A percentile compares a stretch with the other conserved stretches of the same genome.
Conservation (phyloP, 2,113 vertebrate species). For the Cromileptes altivelis region DNA sequence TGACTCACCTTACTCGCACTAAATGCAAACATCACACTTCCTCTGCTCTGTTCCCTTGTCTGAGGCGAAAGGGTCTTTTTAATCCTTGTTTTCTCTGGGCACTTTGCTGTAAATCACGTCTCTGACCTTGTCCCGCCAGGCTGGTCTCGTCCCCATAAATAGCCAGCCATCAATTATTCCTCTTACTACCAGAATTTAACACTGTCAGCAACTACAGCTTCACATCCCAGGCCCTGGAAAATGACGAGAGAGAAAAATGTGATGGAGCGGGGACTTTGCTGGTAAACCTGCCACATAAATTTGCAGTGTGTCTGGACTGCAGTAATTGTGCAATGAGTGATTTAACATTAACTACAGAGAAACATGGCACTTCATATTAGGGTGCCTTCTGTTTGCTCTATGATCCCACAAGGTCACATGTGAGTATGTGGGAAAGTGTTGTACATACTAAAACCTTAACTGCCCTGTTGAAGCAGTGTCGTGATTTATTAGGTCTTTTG, state of each 20-base stretch:
- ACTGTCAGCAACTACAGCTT: constrained; percentile 38
- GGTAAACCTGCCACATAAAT: constrained; percentile 57
- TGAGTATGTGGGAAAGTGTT: neutral
- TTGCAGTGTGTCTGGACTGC: neutral
- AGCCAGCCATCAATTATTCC: constrained; percentile 55
- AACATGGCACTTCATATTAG: constrained; percentile 6
- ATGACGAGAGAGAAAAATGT: constrained; percentile 47
- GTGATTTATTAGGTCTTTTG: constrained; percentile 8
- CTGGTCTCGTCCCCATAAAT: constrained; percentile 47
- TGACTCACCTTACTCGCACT: constrained; percentile 21
- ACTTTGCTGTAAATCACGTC: constrained; percentile 43
- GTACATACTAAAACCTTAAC: neutral
- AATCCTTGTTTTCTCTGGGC: neutral
- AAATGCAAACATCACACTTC: constrained; percentile 31
- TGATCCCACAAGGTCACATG: constrained; percentile 31
- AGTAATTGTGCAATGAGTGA: constrained; percentile 24
- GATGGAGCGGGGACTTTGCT: constrained; percentile 13
- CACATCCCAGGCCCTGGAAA: constrained; percentile 2
- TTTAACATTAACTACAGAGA: constrained; percentile 19
- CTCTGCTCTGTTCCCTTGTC: neutral
- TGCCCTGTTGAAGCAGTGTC: neutral
- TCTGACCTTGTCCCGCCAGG: constrained; percentile 64
- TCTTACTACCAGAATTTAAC: constrained; percentile 30
- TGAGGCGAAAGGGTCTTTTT: neutral
- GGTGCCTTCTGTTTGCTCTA: constrained; percentile 1